A percentile compares a stretch with the other conserved stretches of the same genome.
phyloP scores from a whole-genome alignment of 2,888 invertebrate genomes.

The Folsomia manolachei region DNA sequence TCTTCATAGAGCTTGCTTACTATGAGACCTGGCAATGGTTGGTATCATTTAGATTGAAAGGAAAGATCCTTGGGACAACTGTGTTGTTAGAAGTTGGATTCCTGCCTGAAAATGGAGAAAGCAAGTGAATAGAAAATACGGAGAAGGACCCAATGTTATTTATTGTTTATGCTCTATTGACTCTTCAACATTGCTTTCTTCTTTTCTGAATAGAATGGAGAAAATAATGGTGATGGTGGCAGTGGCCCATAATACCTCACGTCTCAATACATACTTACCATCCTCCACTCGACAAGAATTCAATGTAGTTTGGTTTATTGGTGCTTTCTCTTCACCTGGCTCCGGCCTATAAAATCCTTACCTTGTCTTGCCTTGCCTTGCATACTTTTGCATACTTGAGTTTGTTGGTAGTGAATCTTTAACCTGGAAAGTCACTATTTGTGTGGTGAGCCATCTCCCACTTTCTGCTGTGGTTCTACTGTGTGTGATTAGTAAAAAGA shows the following conservation, averaged over 20 bases:
- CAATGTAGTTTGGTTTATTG: background rate
- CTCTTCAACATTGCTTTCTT: constrained; percentile 26
- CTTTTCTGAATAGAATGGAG: background rate
- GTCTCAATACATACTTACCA: background rate
- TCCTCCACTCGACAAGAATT: background rate
- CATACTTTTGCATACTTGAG: background rate
- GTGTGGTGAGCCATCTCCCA: background rate
- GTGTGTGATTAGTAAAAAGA: background rate
- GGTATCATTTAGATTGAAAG: too few relatives aligned
- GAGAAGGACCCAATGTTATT: constrained; percentile 35
- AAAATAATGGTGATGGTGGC: background rate
- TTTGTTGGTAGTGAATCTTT: background rate
- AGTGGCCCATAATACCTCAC: background rate
- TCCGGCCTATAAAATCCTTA: background rate
- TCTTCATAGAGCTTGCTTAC: too few relatives aligned
- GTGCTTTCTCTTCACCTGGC: background rate
- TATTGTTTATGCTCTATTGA: constrained; percentile 50
- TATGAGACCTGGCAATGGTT: background rate
- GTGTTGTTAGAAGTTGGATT: background rate
- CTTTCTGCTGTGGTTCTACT: background rate
- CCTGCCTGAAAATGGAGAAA: background rate
- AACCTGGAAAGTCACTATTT: background rate
- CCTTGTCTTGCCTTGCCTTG: background rate
- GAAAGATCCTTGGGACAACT: too few relatives aligned
- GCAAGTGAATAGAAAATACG: constrained; percentile 1